Evolutionary conservation across 2,113 vertebrate species (phyloP), one percentile per base, ranked within the genome.

Genomic region (Calypte anna): DNA sequence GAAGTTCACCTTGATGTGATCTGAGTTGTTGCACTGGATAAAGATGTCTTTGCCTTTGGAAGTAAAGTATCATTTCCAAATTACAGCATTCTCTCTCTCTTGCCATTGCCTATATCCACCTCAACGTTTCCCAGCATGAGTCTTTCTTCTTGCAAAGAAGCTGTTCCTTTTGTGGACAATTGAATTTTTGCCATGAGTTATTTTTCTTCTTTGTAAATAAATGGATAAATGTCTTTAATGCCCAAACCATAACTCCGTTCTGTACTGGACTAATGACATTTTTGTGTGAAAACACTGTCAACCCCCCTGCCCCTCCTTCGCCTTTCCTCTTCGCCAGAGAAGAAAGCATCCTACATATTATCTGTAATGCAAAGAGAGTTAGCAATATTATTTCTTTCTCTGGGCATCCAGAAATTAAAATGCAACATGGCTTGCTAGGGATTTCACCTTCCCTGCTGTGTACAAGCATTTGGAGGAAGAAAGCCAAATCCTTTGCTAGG

Each of bases 1-100:
- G 59, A 95, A 89, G 89, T 83, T 96, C 68, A 82, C 55, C 91
- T 94, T 91, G 80, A 87, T 96, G 50, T 94, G 72, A 89, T 86
- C 79, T 85, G 31, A 38, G 25, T 85, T 94, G 27, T 94, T 92
- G 76, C 30, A 31, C 19, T 85, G 87, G 72, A 68, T 88, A 50
- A 92, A 89, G 76, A 73, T 82, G 58, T 84, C 55, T 73, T 77
- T 94, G 66, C 61, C 31, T 89, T 85, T 73, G 22, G 22, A 95
- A 91, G 51, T 85, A 82, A 76, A 44, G 24, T 58, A 50, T 10
- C 33, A 24, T 84, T 91, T 73, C 69, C 78, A 78, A 80, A 75
- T 81, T 73, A 59, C 54, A 67, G 13, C 20, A 66, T 57, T 93
- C 83, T 88, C 36, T 88, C 36, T 88, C 33, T 73, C 43, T 92